Evolutionary conservation across 1,140 invertebrate genomes (phyloP), one percentile per base, ranked within the genome.

Genomic region (Bathynomus jamesi): DNA sequence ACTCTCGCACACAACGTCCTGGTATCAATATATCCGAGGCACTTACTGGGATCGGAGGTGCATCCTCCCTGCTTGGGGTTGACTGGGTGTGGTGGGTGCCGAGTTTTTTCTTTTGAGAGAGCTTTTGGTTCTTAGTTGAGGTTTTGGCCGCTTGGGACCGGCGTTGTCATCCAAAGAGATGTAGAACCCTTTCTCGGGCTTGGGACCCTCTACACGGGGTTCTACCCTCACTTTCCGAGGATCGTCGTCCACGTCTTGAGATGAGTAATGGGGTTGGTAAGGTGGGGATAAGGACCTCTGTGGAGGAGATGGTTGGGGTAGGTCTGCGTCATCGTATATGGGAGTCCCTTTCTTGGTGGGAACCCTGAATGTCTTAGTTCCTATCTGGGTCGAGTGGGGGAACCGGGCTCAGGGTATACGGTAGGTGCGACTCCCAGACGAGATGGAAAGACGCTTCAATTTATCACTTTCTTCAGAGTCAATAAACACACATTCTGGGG

Each of bases 401-500:
- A 77, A 0, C 72, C 68, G 11, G 74, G 70, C 27, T 80, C 80
- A 61, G 79, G 79, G 78, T 65, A 94, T 91, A 81, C 92, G 87
- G 80, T 95, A 94, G 1, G 92, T 95, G 64, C 91, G 84, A 81
- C 88, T 93, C 40, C 92, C 92, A 13, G 91, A 93, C 10, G 91
- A 90, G 66, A 94, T 94, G 81, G 93, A 89, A 68, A 93, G 83
- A 71, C 87, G 85, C 77, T 88, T 87, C 75, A 92, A 72, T 46
- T 73, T 78, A 17, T 76, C 74, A 82, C 30, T 80, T 21, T 73
- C 61, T 13, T 40, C 83, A 80, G 88, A 89, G 81, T 91, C 92
- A 77, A 94, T 94, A 94, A 95, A 30, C 92, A 94, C 76, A 94
- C 93, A 84, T 91, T 93, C 82, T 95, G 92, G 8, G 92, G 92